phyloP scores from a whole-genome alignment of 1,140 invertebrate genomes.

The Agrypnia vestita region DNA sequence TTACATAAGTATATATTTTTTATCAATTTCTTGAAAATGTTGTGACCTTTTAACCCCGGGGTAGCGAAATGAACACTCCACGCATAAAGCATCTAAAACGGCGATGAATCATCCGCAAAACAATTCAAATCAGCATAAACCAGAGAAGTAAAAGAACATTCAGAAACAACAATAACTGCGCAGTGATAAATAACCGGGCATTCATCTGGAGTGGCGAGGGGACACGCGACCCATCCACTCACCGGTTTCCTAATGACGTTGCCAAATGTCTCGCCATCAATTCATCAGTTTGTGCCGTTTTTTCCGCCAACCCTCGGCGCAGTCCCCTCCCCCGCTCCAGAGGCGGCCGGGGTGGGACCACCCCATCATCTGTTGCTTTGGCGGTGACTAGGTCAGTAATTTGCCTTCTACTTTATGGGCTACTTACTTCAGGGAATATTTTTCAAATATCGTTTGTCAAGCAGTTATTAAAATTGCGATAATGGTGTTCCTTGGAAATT shows the following conservation, averaged over 20 bases:
- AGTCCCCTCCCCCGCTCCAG: not conserved
- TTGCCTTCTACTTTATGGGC: not conserved
- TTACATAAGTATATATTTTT: no score
- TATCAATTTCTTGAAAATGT: no score
- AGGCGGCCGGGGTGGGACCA: not conserved
- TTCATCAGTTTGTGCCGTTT: constrained; percentile 45
- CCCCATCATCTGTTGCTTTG: constrained; percentile 40
- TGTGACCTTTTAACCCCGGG: no score
- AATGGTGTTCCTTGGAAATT: no score
- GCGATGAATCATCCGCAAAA: constrained; percentile 16
- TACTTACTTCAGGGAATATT: constrained; percentile 8
- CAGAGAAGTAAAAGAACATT: constrained; percentile 11
- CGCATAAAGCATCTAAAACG: not conserved
- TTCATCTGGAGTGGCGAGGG: constrained; percentile 16
- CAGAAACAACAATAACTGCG: constrained; percentile 25
- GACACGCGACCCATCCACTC: constrained; percentile 31
- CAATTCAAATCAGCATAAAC: constrained; percentile 29
- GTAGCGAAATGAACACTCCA: no score
- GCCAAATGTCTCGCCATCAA: constrained; percentile 36
- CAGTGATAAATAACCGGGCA: constrained; percentile 15
- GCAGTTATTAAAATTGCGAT: not conserved
- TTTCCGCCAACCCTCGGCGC: constrained; percentile 8
- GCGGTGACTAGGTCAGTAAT: constrained; percentile 41
- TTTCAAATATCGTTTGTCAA: constrained; percentile 8
- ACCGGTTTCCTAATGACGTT: constrained; percentile 38